Percentiles rank a stretch among this genome's conserved stretches.
phyloP scores from a whole-genome alignment of 2,113 vertebrate species.

The Ictidomys tridecemlineatus region DNA sequence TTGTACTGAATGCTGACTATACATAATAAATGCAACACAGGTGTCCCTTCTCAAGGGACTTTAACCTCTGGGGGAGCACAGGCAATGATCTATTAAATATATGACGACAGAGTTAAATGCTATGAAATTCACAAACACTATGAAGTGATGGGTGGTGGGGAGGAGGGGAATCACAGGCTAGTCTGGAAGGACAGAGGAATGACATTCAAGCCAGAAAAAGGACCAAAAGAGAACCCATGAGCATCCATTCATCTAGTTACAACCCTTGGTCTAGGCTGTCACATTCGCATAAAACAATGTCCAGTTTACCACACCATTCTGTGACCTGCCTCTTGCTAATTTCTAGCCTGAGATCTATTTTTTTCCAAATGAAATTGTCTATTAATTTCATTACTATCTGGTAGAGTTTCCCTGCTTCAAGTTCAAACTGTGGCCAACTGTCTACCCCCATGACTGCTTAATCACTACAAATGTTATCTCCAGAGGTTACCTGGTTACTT shows the following conservation, averaged over 20 bases:
- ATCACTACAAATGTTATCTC: background rate
- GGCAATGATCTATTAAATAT: background rate
- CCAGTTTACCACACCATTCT: background rate
- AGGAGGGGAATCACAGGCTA: background rate
- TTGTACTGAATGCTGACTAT: background rate
- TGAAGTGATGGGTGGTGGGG: background rate
- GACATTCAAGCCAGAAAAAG: background rate
- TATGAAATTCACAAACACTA: background rate
- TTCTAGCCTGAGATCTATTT: background rate
- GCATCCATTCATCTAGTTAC: background rate
- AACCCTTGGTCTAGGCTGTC: background rate
- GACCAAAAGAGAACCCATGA: background rate
- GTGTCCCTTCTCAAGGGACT: background rate
- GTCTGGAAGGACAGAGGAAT: background rate
- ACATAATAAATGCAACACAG: background rate
- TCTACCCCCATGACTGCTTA: background rate
- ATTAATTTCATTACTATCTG: background rate
- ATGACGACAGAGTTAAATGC: background rate
- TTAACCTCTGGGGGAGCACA: background rate
- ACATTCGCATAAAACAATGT: background rate
- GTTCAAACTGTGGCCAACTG: conserved; percentile 9
- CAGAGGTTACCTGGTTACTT: background rate
- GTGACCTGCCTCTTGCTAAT: background rate
- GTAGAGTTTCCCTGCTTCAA: conserved; percentile 1
- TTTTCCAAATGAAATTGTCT: background rate